phyloP scores from a whole-genome alignment of 1,140 invertebrate species.

The Acromyrmex heyeri region DNA sequence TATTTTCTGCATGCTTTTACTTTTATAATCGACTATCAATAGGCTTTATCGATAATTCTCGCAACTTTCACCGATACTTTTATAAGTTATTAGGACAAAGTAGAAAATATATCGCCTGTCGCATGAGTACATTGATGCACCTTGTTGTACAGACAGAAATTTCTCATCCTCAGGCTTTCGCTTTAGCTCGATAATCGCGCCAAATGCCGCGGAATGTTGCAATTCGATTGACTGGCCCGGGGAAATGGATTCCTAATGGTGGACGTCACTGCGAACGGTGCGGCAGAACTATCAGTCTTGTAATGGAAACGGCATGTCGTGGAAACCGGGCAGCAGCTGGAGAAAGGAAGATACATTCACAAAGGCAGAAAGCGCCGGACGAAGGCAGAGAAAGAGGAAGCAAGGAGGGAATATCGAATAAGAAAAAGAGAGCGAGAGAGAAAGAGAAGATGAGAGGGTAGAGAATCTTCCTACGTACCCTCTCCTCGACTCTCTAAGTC shows the following conservation, averaged over 20 bases:
- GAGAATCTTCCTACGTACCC: constrained; percentile 70
- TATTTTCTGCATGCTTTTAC: constrained; percentile 7
- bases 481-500: constrained; percentile 73
- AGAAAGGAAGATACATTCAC: constrained; percentile 62
- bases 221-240: constrained; percentile 57
- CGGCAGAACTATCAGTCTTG: constrained; percentile 82
- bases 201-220: constrained; percentile 54
- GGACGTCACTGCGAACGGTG: constrained; percentile 53
- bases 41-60: constrained; percentile 10
- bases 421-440: constrained; percentile 58
- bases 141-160: constrained; percentile 52
- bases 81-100: constrained; percentile 11
- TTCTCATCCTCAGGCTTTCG: constrained; percentile 55
- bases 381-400: not conserved
- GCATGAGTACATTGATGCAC: not conserved
- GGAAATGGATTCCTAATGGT: constrained; percentile 82
- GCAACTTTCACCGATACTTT: constrained; percentile 40
- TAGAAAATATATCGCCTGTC: constrained; percentile 43
- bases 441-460: constrained; percentile 55
- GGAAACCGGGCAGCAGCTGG: constrained; percentile 54
- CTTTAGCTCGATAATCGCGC: constrained; percentile 60
- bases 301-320: constrained; percentile 80
- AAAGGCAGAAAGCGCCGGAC: constrained; percentile 16
- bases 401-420: constrained; percentile 11
- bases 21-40: not conserved